A percentile compares a stretch with the other conserved stretches of the same genome.
Evolutionary conservation across 1,140 invertebrate genomes (phyloP).

Genomic region (Anastatus disparis): DNA sequence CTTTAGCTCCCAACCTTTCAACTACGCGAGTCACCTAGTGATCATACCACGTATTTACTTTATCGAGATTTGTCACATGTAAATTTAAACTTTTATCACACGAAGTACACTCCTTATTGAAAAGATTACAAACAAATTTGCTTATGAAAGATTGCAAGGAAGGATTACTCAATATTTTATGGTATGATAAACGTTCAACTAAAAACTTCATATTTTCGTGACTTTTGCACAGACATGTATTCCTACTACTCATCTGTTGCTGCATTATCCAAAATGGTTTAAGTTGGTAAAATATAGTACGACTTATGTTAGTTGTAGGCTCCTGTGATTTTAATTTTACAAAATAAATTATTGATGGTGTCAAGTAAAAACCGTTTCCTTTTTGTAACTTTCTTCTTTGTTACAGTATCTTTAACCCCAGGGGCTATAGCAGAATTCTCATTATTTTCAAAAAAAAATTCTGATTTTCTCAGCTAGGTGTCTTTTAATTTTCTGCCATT

Average conservation of each 20-base stretch:
- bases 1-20: too few relatives aligned
- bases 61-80: too few relatives aligned
- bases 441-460: constrained; percentile 47
- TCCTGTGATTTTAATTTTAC: constrained; percentile 26
- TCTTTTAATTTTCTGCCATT: too few relatives aligned
- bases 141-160: constrained; percentile 38
- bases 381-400: constrained; percentile 42
- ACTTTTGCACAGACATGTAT: constrained; percentile 39
- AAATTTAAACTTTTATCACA: too few relatives aligned
- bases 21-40: too few relatives aligned
- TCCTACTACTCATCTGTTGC: constrained; percentile 2
- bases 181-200: neutral
- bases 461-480: too few relatives aligned
- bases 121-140: constrained; percentile 27
- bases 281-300: constrained; percentile 20
- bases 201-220: constrained; percentile 21
- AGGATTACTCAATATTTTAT: constrained; percentile 30
- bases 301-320: constrained; percentile 19
- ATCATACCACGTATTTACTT: too few relatives aligned
- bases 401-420: constrained; percentile 46
- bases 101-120: constrained; percentile 31
- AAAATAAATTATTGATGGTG: constrained; percentile 45
- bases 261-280: constrained; percentile 36
- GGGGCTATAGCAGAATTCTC: constrained; percentile 42
- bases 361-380: constrained; percentile 44